Base-by-base conservation (phyloP, 2,797 vertebrate genomes). In the Aotus griseimembra region DNA sequence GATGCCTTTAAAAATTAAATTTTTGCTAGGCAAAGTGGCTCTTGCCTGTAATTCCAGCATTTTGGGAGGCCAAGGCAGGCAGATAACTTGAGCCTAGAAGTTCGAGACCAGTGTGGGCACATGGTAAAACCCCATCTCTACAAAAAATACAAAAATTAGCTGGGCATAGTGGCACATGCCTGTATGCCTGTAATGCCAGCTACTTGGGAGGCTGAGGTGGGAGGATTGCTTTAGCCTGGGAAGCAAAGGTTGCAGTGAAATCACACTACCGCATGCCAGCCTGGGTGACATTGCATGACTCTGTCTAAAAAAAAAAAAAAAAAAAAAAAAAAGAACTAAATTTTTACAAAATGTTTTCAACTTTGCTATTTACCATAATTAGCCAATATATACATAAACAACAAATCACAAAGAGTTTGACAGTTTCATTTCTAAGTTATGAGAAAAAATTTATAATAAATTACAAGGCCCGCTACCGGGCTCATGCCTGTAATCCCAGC, bases 381-480 rank as follows among this genome's bases (percentile, higher is more conserved):
- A 94, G 79, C n/a, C 75, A 84, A 64, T 39, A 64, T 6, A 24
- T 41, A 77, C 2, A 1, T 58, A 82, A 52, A 89, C 55, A 72
- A 82, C 30, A 93, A 96, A 94, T 30, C 24, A 90, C n/a, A 85
- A 90, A 84, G 2, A 0, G 2, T 64, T n/a, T 67, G 14, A 92
- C 36, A 92, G 33, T 91, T 97, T 79, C 26, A 77, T 90, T 80
- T 97, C 33, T 72, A 91, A 94, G 15, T 41, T n/a, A 77, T 58
- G 10, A 77, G 75, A 75, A 77, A 96, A 92, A 58, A 75, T 0
- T 48, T 14, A 48, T 50, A 72, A 85, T 55, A 82, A 67, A n/a
- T 15, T 33, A 64, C 30, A 67, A 17, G 61, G 33, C 30, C 7
- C 1, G 15, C 30, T 33, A 67, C 33, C 7, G 3, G 61, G 30